Evolutionary conservation across 1,140 invertebrate species (phyloP), one percentile per base, ranked within the genome.

Genomic region (Psilanteris sp.): DNA sequence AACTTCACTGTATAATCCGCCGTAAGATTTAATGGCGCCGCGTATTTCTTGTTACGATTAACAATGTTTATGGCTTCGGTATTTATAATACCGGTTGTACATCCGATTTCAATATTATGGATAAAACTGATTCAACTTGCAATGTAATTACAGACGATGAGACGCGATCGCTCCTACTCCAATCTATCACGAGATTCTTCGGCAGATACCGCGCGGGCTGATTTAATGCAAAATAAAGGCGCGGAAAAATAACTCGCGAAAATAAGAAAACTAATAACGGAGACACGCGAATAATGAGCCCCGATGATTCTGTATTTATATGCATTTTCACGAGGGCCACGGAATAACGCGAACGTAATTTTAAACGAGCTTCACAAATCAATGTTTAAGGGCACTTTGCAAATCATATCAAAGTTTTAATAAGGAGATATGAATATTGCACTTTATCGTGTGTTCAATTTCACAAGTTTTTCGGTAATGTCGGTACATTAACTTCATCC

Each of bases 41-140:
- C 27, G 57, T 46, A 72, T 57, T 72, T 72, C 68, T 72, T 72
- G 68, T 57, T 57, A 32, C 68, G 68, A 64, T 72, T 72, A 64
- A 72, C 57, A 72, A 72, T 64, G 48, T 72, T 72, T 72, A 62
- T 41, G 14, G 39, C 50, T 48, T 7, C 3, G 32, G n/a, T 55
- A 48, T 55, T 62, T 41, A 43, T 46, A 43, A 55, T 43, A 44
- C 68, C 57, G 48, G 43, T 71, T 61, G 57, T 48, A 54, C 36
- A 18, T 55, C 14, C 48, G 41, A 72, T 72, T 72, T 72, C 55
- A 72, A 61, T 55, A 62, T 62, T 62, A 39, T 18, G 41, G 55
- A 37, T 52, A 54, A 54, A 71, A 48, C 48, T 22, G 31, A 48
- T 61, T 26, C 52, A 62, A 57, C 37, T 50, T 8, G 9, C 13